phyloP scores from a whole-genome alignment of 2,797 vertebrate species.

The Coreius guichenoti region DNA sequence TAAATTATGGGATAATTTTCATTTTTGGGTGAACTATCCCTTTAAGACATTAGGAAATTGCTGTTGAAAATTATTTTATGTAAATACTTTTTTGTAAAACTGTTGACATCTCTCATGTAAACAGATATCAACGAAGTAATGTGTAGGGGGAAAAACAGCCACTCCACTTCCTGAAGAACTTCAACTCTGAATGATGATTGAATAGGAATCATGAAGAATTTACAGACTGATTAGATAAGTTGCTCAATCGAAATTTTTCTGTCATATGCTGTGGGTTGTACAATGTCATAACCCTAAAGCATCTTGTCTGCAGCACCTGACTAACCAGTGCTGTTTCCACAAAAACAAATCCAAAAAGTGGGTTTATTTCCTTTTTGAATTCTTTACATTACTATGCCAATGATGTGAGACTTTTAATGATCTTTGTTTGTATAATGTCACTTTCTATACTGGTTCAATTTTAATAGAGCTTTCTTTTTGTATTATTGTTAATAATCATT shows the following conservation, averaged over 20 bases:
- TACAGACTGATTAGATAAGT: neutral
- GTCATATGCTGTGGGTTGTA: conserved; percentile 21
- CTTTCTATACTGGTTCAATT: neutral
- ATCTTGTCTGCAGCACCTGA: conserved; percentile 23
- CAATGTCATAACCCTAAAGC: conserved; percentile 7
- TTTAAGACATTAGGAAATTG: neutral
- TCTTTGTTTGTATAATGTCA: neutral
- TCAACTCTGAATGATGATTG: conserved; percentile 10
- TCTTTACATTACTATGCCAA: neutral
- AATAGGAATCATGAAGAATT: neutral
- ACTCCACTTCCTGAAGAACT: neutral
- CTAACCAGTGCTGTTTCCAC: conserved; percentile 15
- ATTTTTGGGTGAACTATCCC: no score
- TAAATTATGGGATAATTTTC: no score
- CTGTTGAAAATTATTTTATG: neutral
- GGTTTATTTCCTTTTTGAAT: conserved; percentile 4
- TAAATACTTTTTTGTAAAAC: neutral
- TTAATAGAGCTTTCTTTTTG: neutral
- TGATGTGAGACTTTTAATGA: neutral
- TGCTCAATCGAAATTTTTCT: neutral
- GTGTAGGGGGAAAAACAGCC: neutral
- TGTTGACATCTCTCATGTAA: neutral
- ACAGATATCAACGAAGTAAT: conserved; percentile 36
- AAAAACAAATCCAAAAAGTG: neutral
- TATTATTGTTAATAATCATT: neutral